Conservation (phyloP, 23 tunicate species). For the Ascidia mentula region DNA sequence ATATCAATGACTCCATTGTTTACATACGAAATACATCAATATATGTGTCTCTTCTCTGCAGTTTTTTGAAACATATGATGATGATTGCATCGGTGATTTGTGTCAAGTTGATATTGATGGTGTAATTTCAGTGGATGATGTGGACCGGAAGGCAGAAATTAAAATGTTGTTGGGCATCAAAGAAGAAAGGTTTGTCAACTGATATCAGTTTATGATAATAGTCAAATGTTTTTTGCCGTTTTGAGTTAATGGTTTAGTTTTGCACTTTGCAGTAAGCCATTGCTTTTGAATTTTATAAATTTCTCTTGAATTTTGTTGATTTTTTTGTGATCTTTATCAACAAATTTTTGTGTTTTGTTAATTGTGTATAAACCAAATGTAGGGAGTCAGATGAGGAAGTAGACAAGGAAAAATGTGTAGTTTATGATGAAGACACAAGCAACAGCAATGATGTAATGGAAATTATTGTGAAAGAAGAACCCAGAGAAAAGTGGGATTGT, state of each 20-base stretch:
- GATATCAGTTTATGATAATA: no score
- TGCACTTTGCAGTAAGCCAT: no score
- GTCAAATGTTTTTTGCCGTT: no score
- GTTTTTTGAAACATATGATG: conserved; percentile 82
- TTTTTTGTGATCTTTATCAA: no score
- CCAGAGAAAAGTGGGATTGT: conserved; percentile 71
- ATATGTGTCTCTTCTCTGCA: neutral
- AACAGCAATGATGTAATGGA: conserved; percentile 42
- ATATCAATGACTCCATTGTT: no score
- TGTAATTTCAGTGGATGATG: conserved; percentile 64
- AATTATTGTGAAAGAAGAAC: conserved; percentile 30
- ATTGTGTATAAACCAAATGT: no score
- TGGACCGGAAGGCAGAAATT: conserved; percentile 28
- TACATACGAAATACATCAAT: no score
- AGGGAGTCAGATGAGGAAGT: neutral
- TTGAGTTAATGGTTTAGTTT: no score
- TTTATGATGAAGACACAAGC: neutral
- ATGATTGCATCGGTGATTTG: conserved; percentile 63
- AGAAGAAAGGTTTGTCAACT: conserved; percentile 9
- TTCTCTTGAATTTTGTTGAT: no score
- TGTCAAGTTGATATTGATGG: conserved; percentile 73
- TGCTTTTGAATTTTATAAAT: no score
- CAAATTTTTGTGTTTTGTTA: no score
- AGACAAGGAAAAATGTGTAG: neutral
- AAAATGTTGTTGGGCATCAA: conserved; percentile 46